Percentiles rank a stretch among this genome's conserved stretches.
phyloP scores from a whole-genome alignment of 2,797 vertebrate species.

The Pipistrellus pipistrellus region DNA sequence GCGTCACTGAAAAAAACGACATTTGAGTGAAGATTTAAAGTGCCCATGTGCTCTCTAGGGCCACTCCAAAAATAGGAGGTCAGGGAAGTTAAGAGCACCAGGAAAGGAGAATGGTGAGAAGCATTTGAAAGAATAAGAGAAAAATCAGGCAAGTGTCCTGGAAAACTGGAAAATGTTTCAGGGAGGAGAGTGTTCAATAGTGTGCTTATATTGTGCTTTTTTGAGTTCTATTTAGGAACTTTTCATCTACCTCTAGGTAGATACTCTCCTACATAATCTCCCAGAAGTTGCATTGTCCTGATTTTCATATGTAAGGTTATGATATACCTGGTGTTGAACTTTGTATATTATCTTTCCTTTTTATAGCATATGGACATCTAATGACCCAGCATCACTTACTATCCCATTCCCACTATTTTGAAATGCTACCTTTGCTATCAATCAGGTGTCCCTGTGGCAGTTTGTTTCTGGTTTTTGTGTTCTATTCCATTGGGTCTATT shows the following conservation, averaged over 20 bases:
- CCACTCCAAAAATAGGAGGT: constrained; percentile 20
- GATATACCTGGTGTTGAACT: background rate
- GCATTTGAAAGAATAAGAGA: background rate
- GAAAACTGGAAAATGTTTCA: background rate
- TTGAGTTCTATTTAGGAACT: background rate
- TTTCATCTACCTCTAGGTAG: background rate
- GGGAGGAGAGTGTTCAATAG: background rate
- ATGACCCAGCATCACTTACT: background rate
- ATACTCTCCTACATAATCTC: background rate
- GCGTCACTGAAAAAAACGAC: constrained; percentile 4
- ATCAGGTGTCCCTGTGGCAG: background rate
- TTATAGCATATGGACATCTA: background rate
- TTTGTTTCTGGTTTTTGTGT: background rate
- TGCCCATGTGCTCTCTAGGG: background rate
- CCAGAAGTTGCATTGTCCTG: background rate
- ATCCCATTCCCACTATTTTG: background rate
- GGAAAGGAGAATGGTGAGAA: constrained; percentile 12
- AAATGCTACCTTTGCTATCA: background rate
- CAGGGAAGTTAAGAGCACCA: background rate
- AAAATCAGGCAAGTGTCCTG: background rate
- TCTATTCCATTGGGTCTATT: background rate
- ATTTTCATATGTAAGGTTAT: background rate
- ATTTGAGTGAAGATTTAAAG: constrained; percentile 23
- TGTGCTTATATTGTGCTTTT: background rate
- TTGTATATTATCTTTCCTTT: constrained; percentile 50